Conservation (phyloP, 1,140 invertebrate genomes). For the Scaptomyza montana region DNA sequence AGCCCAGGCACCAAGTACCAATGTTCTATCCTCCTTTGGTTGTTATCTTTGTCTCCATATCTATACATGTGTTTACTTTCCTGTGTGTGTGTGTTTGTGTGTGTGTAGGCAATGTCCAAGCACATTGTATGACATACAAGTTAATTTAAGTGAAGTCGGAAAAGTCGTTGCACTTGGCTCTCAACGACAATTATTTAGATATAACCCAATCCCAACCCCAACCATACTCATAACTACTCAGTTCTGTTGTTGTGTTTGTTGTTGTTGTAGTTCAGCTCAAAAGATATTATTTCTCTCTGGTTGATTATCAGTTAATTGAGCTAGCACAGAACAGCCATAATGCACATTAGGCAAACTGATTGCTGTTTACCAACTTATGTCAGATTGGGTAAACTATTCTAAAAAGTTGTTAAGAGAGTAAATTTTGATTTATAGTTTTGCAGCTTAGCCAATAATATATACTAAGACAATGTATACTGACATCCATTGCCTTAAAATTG, state of each 20-base stretch:
- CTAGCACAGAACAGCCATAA: background rate
- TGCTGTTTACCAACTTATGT: too few relatives aligned
- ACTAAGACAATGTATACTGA: too few relatives aligned
- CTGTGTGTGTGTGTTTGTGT: conserved; percentile 11
- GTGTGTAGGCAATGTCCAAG: conserved; percentile 57
- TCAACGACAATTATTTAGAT: conserved; percentile 39
- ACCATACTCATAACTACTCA: conserved; percentile 15
- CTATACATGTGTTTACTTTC: conserved; percentile 56
- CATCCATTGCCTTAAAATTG: too few relatives aligned
- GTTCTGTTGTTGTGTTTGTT: background rate
- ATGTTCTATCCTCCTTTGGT: conserved; percentile 13
- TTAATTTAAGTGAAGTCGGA: conserved; percentile 65
- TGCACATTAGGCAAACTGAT: background rate
- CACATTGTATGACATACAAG: conserved; percentile 56
- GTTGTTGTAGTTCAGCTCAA: background rate
- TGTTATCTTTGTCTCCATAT: conserved; percentile 75
- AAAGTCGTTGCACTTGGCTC: conserved; percentile 71
- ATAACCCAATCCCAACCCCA: background rate
- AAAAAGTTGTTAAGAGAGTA: too few relatives aligned
- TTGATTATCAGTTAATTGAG: conserved; percentile 14
- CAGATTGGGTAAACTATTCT: too few relatives aligned
- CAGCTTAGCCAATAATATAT: too few relatives aligned
- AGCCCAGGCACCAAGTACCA: conserved; percentile 20
- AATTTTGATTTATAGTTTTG: too few relatives aligned
- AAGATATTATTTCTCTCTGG: background rate